Conservation (phyloP, 2,113 vertebrate species). For the Hippolais icterina region DNA sequence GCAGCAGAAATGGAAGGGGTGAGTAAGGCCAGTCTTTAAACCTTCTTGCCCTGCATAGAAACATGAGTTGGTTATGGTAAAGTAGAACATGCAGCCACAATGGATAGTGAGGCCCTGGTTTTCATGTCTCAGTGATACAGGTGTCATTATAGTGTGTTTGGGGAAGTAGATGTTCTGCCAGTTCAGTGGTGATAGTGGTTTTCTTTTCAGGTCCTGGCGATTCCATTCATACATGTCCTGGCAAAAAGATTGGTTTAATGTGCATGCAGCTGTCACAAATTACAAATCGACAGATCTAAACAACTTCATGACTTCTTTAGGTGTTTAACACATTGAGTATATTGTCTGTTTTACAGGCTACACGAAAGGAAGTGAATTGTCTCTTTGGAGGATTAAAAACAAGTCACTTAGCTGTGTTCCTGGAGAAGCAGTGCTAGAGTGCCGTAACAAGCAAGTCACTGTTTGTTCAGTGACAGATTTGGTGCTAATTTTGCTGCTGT, state of each 20-base stretch:
- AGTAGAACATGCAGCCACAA: not conserved
- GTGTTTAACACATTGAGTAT: not conserved
- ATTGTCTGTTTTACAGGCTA: not conserved
- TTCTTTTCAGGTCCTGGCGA: not conserved
- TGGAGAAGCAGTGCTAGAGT: not conserved
- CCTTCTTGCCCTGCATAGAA: not conserved
- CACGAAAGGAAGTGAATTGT: not conserved
- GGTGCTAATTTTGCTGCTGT: slow-evolving; percentile 57
- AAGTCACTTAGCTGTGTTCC: slow-evolving; percentile 2
- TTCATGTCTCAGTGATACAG: not conserved
- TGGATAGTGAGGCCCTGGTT: not conserved
- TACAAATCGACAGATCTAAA: not conserved
- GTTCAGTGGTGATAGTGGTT: not conserved
- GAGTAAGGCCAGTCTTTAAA: not conserved
- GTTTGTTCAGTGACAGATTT: slow-evolving; percentile 28
- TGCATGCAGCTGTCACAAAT: not conserved
- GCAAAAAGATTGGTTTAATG: not conserved
- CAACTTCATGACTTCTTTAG: not conserved
- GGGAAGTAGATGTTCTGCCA: not conserved
- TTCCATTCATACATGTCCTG: not conserved
- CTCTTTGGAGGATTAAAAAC: slow-evolving; percentile 18
- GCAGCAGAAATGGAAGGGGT: not conserved
- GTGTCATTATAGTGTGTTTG: rapidly evolving
- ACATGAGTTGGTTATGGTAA: not conserved
- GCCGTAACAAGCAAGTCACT: slow-evolving; percentile 12